A percentile compares a stretch with the other conserved stretches of the same genome.
Evolutionary conservation across 2,888 invertebrate species (phyloP).

Genomic region (Hoplodrina ambigua): DNA sequence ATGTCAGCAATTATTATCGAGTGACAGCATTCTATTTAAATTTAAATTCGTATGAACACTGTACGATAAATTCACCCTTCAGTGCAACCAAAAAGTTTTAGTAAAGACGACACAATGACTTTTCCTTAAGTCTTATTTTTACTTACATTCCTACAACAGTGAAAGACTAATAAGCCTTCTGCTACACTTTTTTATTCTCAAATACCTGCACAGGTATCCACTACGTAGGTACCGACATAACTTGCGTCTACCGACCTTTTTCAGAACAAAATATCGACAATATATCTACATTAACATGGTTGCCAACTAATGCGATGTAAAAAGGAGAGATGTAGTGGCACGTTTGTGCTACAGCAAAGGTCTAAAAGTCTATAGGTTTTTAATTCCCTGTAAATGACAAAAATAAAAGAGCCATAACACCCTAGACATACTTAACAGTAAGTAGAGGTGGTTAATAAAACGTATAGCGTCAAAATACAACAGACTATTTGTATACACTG

Average conservation of each 20-base stretch:
- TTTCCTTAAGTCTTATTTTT: too few relatives aligned
- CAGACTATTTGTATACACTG: too few relatives aligned
- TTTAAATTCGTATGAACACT: too few relatives aligned
- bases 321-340: not conserved
- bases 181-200: not conserved
- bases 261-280: conserved; percentile 40
- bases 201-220: not conserved
- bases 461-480: too few relatives aligned
- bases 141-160: too few relatives aligned
- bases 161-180: conserved; percentile 26
- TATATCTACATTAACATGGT: conserved; percentile 22
- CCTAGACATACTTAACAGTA: not conserved
- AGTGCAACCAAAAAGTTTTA: too few relatives aligned
- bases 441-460: too few relatives aligned
- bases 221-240: conserved; percentile 2
- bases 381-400: not conserved
- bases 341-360: not conserved
- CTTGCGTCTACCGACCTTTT: conserved; percentile 45
- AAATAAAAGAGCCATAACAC: not conserved
- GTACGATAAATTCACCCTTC: too few relatives aligned
- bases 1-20: too few relatives aligned
- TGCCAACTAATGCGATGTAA: not conserved
- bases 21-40: too few relatives aligned
- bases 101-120: too few relatives aligned
- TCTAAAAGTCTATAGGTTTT: too few relatives aligned